phyloP scores from a whole-genome alignment of 2,797 vertebrate species.

The Bufotes viridis region DNA sequence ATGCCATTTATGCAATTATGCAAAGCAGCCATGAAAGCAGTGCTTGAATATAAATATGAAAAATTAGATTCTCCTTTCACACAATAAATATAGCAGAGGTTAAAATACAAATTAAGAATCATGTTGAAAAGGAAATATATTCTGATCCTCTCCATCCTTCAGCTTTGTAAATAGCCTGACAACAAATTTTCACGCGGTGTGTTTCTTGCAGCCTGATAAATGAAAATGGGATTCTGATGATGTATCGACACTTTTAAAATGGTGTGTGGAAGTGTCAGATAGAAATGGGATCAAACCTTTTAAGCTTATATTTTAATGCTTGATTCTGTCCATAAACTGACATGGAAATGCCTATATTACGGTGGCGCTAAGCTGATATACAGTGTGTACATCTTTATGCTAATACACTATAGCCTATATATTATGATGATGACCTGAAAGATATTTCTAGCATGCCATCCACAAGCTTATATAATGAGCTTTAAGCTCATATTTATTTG shows the following conservation, averaged over 20 bases:
- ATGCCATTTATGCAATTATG: conserved; percentile 59
- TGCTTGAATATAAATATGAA: conserved; percentile 47
- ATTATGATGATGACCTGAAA: neutral
- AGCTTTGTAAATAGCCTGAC: conserved; percentile 49
- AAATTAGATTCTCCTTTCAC: conserved; percentile 52
- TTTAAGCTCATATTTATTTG: conserved; percentile 4
- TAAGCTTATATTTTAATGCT: conserved; percentile 14
- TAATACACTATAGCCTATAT: conserved; percentile 6
- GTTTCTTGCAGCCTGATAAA: conserved; percentile 25
- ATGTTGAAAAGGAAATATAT: conserved; percentile 53
- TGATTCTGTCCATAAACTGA: neutral
- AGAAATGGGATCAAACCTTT: conserved; percentile 17
- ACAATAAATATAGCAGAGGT: conserved; percentile 57
- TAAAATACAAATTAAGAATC: conserved; percentile 58
- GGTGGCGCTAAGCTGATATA: neutral
- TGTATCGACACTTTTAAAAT: conserved; percentile 43
- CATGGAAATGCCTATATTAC: neutral
- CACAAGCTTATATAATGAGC: conserved; percentile 5
- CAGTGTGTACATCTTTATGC: neutral
- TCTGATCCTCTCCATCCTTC: conserved; percentile 35
- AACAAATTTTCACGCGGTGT: conserved; percentile 46
- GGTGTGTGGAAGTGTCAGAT: conserved; percentile 30
- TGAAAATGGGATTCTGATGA: conserved; percentile 40
- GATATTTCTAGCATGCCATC: neutral
- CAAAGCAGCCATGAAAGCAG: conserved; percentile 43